Conservation (phyloP, 2,113 vertebrate species). For the Oryzias celebensis region DNA sequence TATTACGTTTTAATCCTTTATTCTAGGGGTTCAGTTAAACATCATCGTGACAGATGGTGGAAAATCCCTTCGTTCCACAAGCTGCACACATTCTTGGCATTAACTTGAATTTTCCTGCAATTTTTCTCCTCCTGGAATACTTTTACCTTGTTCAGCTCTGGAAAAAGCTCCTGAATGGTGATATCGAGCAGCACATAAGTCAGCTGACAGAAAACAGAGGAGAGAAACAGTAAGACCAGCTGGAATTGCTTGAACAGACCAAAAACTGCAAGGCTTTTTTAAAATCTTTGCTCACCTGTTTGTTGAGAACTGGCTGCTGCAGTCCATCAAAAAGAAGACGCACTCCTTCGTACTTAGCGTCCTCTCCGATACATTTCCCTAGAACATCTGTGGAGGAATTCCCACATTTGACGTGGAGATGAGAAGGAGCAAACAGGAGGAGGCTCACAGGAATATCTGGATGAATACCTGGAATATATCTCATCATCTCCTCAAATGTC, state of each 20-base stretch:
- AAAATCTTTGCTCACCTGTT: constrained; percentile 80
- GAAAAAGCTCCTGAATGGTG: constrained; percentile 91
- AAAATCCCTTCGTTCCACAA: no score
- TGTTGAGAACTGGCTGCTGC: constrained; percentile 96
- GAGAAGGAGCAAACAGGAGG: background rate
- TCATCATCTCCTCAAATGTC: constrained; percentile 95
- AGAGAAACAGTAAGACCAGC: background rate
- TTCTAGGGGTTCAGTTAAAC: no score
- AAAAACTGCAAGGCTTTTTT: no score
- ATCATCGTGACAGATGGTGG: no score
- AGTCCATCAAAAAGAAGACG: constrained; percentile 91
- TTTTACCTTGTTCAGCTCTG: constrained; percentile 91
- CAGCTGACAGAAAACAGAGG: constrained; percentile 76
- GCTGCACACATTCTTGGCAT: no score
- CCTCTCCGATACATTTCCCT: constrained; percentile 93
- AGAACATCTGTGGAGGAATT: constrained; percentile 78
- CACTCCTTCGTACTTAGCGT: constrained; percentile 90
- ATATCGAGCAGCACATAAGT: constrained; percentile 95
- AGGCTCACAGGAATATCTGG: background rate
- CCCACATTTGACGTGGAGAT: background rate
- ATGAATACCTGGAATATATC: constrained; percentile 90
- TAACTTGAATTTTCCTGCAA: background rate
- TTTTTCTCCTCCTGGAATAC: background rate
- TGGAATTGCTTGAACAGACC: no score
- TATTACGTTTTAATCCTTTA: no score